Percentiles rank a stretch among this genome's conserved stretches.
These are phyloP conservation scores for Agrilus cyanescens DNA, from an alignment of 2,888 invertebrate genomes.

Conservation along the genomic window DNA sequence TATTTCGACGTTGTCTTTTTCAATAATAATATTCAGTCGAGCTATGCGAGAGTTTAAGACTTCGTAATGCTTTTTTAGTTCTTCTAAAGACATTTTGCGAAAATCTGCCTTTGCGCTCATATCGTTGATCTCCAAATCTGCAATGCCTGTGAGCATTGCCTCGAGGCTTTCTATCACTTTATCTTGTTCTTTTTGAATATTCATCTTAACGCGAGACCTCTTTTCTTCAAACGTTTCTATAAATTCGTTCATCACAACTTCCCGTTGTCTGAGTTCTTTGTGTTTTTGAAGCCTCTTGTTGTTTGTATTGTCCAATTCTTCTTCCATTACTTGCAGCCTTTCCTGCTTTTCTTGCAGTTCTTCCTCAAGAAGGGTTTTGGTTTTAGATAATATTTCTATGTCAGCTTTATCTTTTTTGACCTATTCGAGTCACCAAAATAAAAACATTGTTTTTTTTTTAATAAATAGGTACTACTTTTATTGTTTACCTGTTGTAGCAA, in stretches of 20 bases:
- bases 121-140: no score
- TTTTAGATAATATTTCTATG: slow-evolving; percentile 20
- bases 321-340: slow-evolving; percentile 16
- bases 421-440: slow-evolving; percentile 11
- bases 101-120: no score
- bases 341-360: slow-evolving; percentile 16
- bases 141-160: no score
- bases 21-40: not conserved
- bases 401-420: slow-evolving; percentile 22
- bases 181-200: no score
- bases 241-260: slow-evolving; percentile 18
- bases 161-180: no score
- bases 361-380: slow-evolving; percentile 17
- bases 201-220: not conserved
- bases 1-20: slow-evolving; percentile 4
- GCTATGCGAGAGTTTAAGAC: no score
- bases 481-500: slow-evolving; percentile 19
- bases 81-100: no score
- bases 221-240: slow-evolving; percentile 9
- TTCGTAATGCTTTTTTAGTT: no score
- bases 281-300: slow-evolving; percentile 21
- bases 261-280: slow-evolving; percentile 20
- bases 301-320: slow-evolving; percentile 21
- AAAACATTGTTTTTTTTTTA: not conserved
- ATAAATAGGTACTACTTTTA: slow-evolving; percentile 1